phyloP scores from a whole-genome alignment of 1,140 invertebrate genomes.

The Euschistus heros region DNA sequence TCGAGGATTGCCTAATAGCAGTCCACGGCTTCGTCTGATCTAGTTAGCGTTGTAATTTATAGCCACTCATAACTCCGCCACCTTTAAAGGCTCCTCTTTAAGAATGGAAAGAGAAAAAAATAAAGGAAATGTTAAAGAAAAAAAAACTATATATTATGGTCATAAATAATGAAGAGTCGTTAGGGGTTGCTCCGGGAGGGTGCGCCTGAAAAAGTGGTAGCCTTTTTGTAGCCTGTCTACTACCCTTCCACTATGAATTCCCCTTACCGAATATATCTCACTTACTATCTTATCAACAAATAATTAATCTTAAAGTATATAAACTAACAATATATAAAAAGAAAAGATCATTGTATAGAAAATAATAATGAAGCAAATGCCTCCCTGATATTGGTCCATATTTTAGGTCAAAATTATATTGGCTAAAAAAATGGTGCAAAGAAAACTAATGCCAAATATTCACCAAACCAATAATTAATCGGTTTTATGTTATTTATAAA shows the following conservation, averaged over 20 bases:
- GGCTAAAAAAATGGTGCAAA: no score
- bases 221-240: slow-evolving; percentile 1
- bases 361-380: no score
- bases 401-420: no score
- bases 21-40: neutral
- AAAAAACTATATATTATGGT: slow-evolving; percentile 5
- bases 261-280: no score
- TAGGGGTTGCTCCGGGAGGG: neutral
- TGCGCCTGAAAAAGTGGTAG: slow-evolving; percentile 13
- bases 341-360: no score
- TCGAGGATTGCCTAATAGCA: neutral
- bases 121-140: slow-evolving; percentile 10
- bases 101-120: slow-evolving; percentile 12
- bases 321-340: no score
- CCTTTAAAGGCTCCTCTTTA: slow-evolving; percentile 5
- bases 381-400: no score
- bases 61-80: neutral
- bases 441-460: no score
- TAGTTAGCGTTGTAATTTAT: slow-evolving; percentile 12
- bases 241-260: neutral
- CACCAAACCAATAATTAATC: no score
- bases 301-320: no score
- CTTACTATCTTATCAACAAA: no score
- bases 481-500: no score
- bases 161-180: slow-evolving; percentile 9